phyloP scores from a whole-genome alignment of 2,797 vertebrate species.

The Sebastes umbrosus region DNA sequence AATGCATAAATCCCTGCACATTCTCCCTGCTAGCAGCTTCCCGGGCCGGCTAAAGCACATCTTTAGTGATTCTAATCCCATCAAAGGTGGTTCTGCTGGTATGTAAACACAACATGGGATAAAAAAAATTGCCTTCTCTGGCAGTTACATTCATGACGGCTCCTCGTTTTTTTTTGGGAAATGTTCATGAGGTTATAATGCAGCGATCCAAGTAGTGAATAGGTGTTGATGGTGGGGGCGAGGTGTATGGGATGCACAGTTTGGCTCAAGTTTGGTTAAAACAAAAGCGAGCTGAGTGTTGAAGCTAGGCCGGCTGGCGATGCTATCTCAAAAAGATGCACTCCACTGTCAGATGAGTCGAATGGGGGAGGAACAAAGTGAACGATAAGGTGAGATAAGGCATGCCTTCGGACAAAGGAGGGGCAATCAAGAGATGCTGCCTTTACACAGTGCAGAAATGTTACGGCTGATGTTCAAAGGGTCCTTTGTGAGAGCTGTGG shows the following conservation, averaged over 20 bases:
- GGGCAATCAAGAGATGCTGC: slow-evolving; percentile 16
- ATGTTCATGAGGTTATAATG: slow-evolving; percentile 25
- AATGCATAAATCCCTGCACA: slow-evolving; percentile 82
- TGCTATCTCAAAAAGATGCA: slow-evolving; percentile 36
- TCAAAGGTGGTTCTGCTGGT: slow-evolving; percentile 73
- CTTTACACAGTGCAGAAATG: slow-evolving; percentile 9
- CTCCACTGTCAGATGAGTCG: slow-evolving; percentile 16
- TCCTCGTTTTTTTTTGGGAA: slow-evolving; percentile 14
- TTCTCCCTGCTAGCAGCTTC: slow-evolving; percentile 74
- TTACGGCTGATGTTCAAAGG: background rate
- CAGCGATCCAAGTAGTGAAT: background rate
- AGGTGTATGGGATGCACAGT: background rate
- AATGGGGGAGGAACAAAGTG: slow-evolving; percentile 19
- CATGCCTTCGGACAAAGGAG: slow-evolving; percentile 32
- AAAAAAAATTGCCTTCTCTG: slow-evolving; percentile 62
- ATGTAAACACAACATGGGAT: slow-evolving; percentile 71
- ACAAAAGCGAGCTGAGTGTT: background rate
- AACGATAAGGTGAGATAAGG: slow-evolving; percentile 46
- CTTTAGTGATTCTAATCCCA: slow-evolving; percentile 77
- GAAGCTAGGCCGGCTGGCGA: background rate
- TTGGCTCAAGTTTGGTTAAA: slow-evolving; percentile 11
- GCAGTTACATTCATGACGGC: slow-evolving; percentile 33
- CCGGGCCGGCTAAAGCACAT: slow-evolving; percentile 66
- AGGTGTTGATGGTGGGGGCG: background rate
- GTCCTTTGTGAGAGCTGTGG: background rate